These are phyloP conservation scores for Halictus ligatus DNA, from an alignment of 2,888 invertebrate genomes.

Conservation along the genomic window DNA sequence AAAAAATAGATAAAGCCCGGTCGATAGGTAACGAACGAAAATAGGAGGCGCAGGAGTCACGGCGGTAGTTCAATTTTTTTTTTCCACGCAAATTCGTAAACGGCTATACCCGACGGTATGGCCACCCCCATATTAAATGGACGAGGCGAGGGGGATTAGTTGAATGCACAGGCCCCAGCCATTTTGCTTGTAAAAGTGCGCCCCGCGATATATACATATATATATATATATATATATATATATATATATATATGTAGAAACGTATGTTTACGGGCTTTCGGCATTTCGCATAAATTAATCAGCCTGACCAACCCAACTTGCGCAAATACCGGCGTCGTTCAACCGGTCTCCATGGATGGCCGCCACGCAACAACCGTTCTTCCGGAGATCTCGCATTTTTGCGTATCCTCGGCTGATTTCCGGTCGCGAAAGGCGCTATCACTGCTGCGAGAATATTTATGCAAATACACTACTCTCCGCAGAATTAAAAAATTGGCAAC, in stretches of 20 bases:
- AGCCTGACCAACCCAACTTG: slow-evolving; percentile 33
- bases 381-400: not conserved
- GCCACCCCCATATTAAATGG: slow-evolving; percentile 80
- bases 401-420: not conserved
- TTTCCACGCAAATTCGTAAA: slow-evolving; percentile 80
- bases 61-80: slow-evolving; percentile 74
- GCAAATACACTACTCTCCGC: not conserved
- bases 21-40: slow-evolving; percentile 81
- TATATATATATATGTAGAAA: slow-evolving; percentile 76
- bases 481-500: not conserved
- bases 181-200: slow-evolving; percentile 79
- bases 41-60: slow-evolving; percentile 72
- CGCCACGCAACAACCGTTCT: slow-evolving; percentile 26
- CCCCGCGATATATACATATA: slow-evolving; percentile 50
- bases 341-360: slow-evolving; percentile 23
- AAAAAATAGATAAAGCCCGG: slow-evolving; percentile 80
- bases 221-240: too few species aligned
- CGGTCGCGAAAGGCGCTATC: not conserved
- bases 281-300: slow-evolving; percentile 75
- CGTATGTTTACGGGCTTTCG: slow-evolving; percentile 76
- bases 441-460: not conserved
- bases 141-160: slow-evolving; percentile 80
- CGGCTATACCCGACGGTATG: slow-evolving; percentile 75
- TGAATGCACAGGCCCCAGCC: slow-evolving; percentile 73
- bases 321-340: slow-evolving; percentile 39